phyloP scores from a whole-genome alignment of 2,797 vertebrate species.

The Babyrousa celebensis region DNA sequence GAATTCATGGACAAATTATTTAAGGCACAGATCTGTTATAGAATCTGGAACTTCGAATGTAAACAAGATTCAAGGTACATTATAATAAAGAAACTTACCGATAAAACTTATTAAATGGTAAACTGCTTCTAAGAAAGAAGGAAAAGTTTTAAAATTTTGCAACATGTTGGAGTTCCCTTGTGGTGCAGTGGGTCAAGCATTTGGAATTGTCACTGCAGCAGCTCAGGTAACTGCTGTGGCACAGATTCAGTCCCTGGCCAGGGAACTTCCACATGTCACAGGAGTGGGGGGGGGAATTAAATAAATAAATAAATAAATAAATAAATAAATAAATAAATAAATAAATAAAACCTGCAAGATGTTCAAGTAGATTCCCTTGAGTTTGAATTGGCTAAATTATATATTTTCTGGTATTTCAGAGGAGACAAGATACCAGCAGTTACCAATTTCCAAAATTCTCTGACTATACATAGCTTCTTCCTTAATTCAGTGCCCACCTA shows the following conservation, averaged over 20 bases:
- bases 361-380: conserved; percentile 2
- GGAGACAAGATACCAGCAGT: neutral
- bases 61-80: conserved; percentile 35
- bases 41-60: conserved; percentile 3
- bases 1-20: conserved; percentile 10
- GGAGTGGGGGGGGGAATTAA: no score
- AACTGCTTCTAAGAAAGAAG: conserved; percentile 58
- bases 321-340: no score
- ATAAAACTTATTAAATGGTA: conserved; percentile 8
- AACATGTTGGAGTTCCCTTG: neutral
- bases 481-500: neutral
- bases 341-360: neutral
- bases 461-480: neutral
- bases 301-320: no score
- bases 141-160: neutral
- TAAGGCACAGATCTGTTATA: conserved; percentile 16
- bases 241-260: no score
- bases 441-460: conserved; percentile 16
- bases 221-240: no score
- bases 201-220: no score
- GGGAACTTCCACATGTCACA: no score
- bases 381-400: conserved; percentile 29
- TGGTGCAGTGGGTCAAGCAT: no score
- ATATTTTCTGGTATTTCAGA: conserved; percentile 53
- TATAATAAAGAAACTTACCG: conserved; percentile 9